Base-by-base conservation (phyloP, 2,888 invertebrate species). In the Pyrochroa serraticornis region DNA sequence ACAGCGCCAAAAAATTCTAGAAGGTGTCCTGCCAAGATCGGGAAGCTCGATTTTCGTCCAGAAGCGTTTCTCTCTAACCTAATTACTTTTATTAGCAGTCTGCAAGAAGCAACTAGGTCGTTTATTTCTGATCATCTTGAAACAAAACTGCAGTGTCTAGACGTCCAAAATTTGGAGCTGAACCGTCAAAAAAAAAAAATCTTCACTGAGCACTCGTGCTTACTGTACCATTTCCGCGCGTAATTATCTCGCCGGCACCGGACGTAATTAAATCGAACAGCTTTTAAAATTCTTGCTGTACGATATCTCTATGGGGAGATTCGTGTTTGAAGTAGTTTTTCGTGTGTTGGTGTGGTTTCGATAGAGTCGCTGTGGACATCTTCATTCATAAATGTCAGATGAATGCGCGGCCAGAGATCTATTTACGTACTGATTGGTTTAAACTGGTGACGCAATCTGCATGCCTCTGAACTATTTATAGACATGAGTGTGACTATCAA, bases 331-430 rank as follows among this genome's bases (percentile, higher is more conserved):
- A 5, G 3, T 22, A 5, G 36, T 35, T 35, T 6, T 35, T 35
- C 10, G 2, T 35, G n/a, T 35, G n/a, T 35, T 6, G 2, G 36
- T 35, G 36, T 35, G 36, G n/a, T 9, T 53, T 45, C 13, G 35
- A 34, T 50, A 42, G 38, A 14, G 22, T 33, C 14, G 37, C 36
- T 34, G 56, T 56, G 44, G 53, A 49, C 53, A 54, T 59, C 58
- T 61, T 58, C 61, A 61, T 61, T 61, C 61, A 61, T 61, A 61
- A 61, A 61, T 61, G 61, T 61, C 61, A 58, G 61, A 58, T 61
- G 61, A 61, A 61, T 61, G 61, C 61, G 47, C 46, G 54, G 46
- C 45, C 35, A 47, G 22, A 22, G 61, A 58, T 61, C 61, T 61
- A 61, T 61, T 61, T 61, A 54, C 50, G 61, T 61, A 44, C 39